Conservation (phyloP, 2,113 vertebrate species). For the Epinephelus fuscoguttatus region DNA sequence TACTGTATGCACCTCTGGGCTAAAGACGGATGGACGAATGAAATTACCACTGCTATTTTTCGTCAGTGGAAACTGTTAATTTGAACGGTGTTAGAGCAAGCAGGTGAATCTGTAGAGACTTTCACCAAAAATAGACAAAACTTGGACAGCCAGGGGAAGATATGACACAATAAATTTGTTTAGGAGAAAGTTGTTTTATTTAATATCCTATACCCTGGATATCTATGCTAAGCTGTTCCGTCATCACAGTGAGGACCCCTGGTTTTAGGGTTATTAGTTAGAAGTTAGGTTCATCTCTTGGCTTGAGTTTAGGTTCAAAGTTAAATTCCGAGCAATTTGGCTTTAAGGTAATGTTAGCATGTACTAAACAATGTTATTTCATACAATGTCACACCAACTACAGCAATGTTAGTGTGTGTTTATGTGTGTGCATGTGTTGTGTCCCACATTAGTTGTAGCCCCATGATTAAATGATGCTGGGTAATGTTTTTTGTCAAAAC, state of each 20-base stretch:
- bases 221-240: too few species aligned
- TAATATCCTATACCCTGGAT: too few species aligned
- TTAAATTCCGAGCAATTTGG: neutral
- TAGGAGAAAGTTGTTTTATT: too few species aligned
- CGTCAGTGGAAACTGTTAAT: neutral
- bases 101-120: neutral
- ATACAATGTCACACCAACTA: neutral
- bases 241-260: too few species aligned
- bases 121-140: neutral
- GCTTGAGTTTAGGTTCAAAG: neutral
- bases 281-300: neutral
- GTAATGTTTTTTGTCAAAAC: constrained; percentile 1
- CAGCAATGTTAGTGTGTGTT: neutral
- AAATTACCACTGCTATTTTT: neutral
- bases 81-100: neutral
- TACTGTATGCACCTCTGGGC: neutral
- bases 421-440: neutral
- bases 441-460: neutral
- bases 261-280: too few species aligned
- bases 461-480: neutral
- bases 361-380: neutral
- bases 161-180: too few species aligned
- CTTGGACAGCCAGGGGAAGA: neutral
- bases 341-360: neutral
- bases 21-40: neutral